Base-by-base conservation (phyloP, 2,888 invertebrate genomes). In the Trissolcus japonicus region DNA sequence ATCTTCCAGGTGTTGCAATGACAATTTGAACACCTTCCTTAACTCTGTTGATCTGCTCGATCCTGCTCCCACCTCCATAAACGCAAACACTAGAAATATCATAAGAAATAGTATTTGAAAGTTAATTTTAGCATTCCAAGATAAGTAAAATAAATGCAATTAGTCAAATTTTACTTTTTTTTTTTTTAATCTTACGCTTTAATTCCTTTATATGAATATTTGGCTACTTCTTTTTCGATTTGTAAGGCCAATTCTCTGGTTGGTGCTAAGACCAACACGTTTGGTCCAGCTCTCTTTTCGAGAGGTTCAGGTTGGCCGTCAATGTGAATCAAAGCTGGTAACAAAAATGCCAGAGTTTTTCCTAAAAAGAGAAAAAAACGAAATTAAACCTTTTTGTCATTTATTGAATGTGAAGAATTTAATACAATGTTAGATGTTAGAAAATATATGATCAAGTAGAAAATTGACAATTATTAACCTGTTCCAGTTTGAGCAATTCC, bases 401-500 rank as follows among this genome's bases (percentile, higher is more conserved):
- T 25, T 25, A 6, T 25, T 50, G 16, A 46, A 56, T 25, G 19
- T 13, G 25, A 21, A 21, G 3, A 53, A 25, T 25, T 25, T 13
- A 25, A 25, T 53, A 53, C 4, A 4, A 13, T 25, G 11, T n/a
- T n/a, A n/a, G n/a, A n/a, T n/a, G n/a, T 29, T 29, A n/a, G 21
- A 6, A 25, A 17, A 51, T 51, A 19, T 21, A 51, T 21, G 4
- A 51, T 14, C 60, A 53, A 54, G 16, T 16, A 41, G 19, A 25
- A 25, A 25, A 25, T 3, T 6, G 17, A 35, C 14, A 14, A 35
- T 21, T 57, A 51, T 14, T 13, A 86, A 88, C 92, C 93, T 16
- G 96, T 96, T 67, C 96, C 96, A 6, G 97, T 97, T 90, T 98
- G 98, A 0, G 98, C 98, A 80, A 99, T 98, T 7, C 98, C 98